A percentile compares a stretch with the other conserved stretches of the same genome.
These are phyloP conservation scores for Mythimna vitellina DNA, from an alignment of 2,888 invertebrate genomes.

Conservation along the genomic window DNA sequence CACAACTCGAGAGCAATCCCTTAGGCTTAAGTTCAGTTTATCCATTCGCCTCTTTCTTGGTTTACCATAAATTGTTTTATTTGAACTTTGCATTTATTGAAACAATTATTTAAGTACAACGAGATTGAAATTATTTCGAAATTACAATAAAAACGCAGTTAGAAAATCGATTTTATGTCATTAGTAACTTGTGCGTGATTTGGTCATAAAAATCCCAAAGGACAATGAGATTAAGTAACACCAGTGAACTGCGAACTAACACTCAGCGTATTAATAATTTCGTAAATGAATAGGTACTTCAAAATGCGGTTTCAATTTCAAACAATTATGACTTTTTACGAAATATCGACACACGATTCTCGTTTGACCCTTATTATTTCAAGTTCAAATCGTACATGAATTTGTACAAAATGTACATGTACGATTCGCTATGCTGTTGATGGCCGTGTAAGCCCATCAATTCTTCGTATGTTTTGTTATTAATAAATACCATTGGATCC, in stretches of 20 bases:
- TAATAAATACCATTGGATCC: conserved; percentile 49
- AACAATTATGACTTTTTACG: conserved; percentile 39
- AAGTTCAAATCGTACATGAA: conserved; percentile 53
- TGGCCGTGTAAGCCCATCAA: conserved; percentile 22
- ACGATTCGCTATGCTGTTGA: conserved; percentile 50
- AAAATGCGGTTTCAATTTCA: conserved; percentile 30
- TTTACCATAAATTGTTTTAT: not conserved
- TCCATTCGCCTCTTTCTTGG: not conserved
- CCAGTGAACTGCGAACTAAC: conserved; percentile 50
- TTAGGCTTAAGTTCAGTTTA: not conserved
- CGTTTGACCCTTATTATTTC: conserved; percentile 49
- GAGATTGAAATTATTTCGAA: conserved; percentile 4
- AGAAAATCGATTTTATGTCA: conserved; percentile 31
- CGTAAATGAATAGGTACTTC: conserved; percentile 33
- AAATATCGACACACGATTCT: conserved; percentile 51
- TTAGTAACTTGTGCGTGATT: conserved; percentile 35
- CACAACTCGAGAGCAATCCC: not conserved
- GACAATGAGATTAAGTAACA: conserved; percentile 43
- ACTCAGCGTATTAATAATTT: conserved; percentile 34
- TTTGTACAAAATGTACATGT: conserved; percentile 30
- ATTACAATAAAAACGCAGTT: conserved; percentile 30
- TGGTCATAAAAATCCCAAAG: conserved; percentile 35
- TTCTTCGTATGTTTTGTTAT: conserved; percentile 33
- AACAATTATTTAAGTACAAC: not conserved
- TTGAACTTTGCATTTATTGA: not conserved